phyloP scores from a whole-genome alignment of 2,888 invertebrate genomes.

The Agrotis puta region DNA sequence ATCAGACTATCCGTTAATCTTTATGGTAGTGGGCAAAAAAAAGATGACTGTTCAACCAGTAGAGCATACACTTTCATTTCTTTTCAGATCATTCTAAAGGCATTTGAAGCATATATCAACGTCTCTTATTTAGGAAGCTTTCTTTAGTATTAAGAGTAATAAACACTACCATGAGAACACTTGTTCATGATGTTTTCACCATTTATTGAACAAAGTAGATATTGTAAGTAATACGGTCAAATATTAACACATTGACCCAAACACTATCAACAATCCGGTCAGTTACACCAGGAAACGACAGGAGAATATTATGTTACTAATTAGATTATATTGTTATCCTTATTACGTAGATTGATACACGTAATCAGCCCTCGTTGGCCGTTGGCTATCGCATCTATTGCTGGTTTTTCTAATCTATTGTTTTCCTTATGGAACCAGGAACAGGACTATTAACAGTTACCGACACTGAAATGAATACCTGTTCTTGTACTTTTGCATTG shows the following conservation, averaged over 20 bases:
- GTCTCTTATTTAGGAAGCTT: neutral
- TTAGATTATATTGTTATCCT: slow-evolving; percentile 3
- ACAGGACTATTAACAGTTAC: no score
- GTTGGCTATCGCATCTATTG: neutral
- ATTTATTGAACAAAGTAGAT: neutral
- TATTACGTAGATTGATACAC: neutral
- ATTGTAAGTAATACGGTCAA: neutral
- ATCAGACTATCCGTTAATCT: slow-evolving; percentile 22
- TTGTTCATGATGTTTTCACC: neutral
- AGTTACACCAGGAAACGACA: slow-evolving; percentile 3
- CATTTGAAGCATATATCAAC: neutral
- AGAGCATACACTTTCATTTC: neutral
- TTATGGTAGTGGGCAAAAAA: slow-evolving; percentile 14
- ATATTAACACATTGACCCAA: slow-evolving; percentile 2
- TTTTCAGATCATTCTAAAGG: neutral
- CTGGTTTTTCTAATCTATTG: neutral
- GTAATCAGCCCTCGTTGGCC: slow-evolving; percentile 9
- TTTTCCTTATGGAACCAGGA: neutral
- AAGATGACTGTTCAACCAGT: neutral
- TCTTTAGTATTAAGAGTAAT: neutral
- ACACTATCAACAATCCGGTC: slow-evolving; percentile 5
- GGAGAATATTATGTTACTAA: slow-evolving; percentile 4
- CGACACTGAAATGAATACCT: no score
- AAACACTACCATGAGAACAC: neutral
- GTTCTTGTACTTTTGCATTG: no score